These are phyloP conservation scores for Oxytorus armatus DNA, from an alignment of 2,888 invertebrate genomes.

Conservation along the genomic window DNA sequence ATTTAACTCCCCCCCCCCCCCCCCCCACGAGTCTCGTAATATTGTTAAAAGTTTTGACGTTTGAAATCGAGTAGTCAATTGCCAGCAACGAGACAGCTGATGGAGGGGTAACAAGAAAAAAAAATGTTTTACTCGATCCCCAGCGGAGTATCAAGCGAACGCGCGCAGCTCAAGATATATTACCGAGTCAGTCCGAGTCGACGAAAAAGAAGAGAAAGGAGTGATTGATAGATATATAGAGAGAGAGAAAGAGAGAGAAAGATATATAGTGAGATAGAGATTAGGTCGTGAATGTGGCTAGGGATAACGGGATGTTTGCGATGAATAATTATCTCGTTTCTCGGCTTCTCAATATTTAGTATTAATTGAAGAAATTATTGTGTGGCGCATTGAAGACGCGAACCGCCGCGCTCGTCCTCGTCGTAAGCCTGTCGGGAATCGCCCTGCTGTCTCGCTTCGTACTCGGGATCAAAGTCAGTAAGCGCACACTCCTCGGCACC, in stretches of 20 bases:
- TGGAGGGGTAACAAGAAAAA: not conserved
- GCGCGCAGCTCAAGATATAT: constrained; percentile 8
- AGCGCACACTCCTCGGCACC: constrained; percentile 91
- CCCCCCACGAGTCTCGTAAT: not conserved
- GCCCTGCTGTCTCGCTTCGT: constrained; percentile 88
- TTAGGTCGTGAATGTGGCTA: constrained; percentile 11
- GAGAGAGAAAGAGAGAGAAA: not conserved
- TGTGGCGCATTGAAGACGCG: constrained; percentile 92
- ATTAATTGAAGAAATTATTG: constrained; percentile 77
- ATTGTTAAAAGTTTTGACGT: not conserved
- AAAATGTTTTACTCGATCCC: not conserved
- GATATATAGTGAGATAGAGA: constrained; percentile 2
- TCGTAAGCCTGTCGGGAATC: constrained; percentile 90
- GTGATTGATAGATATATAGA: constrained; percentile 17
- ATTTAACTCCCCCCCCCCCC: no score
- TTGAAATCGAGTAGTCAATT: constrained; percentile 4
- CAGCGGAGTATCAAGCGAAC: not conserved
- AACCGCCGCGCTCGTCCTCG: constrained; percentile 92
- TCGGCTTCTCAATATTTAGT: constrained; percentile 39
- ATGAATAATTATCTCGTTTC: constrained; percentile 58
- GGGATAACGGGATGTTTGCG: constrained; percentile 40
- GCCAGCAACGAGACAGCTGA: not conserved
- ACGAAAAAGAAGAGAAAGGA: constrained; percentile 31
- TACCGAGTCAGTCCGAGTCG: constrained; percentile 56
- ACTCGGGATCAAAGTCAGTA: constrained; percentile 91